Evolutionary conservation across 2,113 vertebrate species (phyloP).

Genomic region (Zosterops hypoxanthus): DNA sequence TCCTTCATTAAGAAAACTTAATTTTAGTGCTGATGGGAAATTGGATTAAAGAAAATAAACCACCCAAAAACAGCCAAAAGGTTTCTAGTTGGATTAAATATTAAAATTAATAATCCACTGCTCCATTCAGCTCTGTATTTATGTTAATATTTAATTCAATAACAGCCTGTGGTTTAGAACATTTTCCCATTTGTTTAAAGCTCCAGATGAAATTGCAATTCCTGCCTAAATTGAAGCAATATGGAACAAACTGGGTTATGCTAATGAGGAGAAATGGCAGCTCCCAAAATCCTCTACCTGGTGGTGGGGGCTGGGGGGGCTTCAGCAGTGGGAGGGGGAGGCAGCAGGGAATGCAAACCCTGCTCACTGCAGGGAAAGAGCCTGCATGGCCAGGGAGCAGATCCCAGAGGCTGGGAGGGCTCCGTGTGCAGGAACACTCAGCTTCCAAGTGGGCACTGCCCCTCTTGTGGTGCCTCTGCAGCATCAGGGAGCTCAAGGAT

Average conservation of each 20-base stretch:
- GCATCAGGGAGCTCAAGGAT: not conserved
- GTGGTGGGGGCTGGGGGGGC: not conserved
- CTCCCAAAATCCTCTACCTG: not conserved
- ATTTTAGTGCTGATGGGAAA: slow-evolving; percentile 32
- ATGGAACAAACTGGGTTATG: not conserved
- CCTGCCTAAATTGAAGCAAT: slow-evolving; percentile 10
- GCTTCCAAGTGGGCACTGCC: not conserved
- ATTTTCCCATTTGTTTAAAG: slow-evolving; percentile 57
- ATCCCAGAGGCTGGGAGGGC: not conserved
- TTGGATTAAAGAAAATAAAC: slow-evolving; percentile 44
- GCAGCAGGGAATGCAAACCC: not conserved
- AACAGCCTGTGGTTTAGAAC: slow-evolving; percentile 56
- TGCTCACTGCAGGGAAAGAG: not conserved
- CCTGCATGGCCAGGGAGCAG: not conserved
- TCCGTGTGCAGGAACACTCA: rapidly evolving
- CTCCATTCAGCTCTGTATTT: slow-evolving; percentile 60
- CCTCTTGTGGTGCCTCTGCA: not conserved
- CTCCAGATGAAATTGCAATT: slow-evolving; percentile 42
- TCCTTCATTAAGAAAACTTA: slow-evolving; percentile 47
- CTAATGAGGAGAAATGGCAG: slow-evolving; percentile 14
- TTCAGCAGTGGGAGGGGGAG: not conserved
- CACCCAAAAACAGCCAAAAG: slow-evolving; percentile 36
- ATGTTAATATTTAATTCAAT: slow-evolving; percentile 76
- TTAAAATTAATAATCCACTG: slow-evolving; percentile 69
- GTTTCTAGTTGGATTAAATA: slow-evolving; percentile 61